phyloP scores from a whole-genome alignment of 2,113 vertebrate species.

The Hassar affinis region DNA sequence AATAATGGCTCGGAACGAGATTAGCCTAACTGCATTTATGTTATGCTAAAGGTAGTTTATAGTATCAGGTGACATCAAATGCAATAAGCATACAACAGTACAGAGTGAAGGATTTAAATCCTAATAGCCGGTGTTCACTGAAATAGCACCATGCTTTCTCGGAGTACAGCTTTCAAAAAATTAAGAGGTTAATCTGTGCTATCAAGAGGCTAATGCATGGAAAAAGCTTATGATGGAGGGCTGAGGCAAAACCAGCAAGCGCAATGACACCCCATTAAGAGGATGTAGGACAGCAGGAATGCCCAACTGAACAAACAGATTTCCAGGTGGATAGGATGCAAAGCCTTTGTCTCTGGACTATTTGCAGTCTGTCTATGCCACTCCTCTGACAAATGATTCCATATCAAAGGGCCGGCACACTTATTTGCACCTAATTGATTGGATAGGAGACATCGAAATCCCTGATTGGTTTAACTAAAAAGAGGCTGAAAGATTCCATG shows the following conservation, averaged over 20 bases:
- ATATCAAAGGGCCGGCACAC: conserved; percentile 72
- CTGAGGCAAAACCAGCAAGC: conserved; percentile 58
- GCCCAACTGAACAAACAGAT: conserved; percentile 65
- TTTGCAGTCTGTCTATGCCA: conserved; percentile 69
- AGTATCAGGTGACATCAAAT: conserved; percentile 50
- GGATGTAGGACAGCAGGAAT: conserved; percentile 61
- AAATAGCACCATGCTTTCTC: conserved; percentile 55
- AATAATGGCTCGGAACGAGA: conserved; percentile 45
- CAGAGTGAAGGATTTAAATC: conserved; percentile 49
- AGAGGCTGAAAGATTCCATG: conserved; percentile 53
- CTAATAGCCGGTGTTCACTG: conserved; percentile 44
- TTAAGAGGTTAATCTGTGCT: conserved; percentile 66
- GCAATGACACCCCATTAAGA: conserved; percentile 71
- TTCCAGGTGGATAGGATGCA: conserved; percentile 67
- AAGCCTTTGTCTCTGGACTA: conserved; percentile 66
- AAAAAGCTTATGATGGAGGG: conserved; percentile 52
- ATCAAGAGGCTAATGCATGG: conserved; percentile 53
- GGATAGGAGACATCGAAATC: conserved; percentile 73
- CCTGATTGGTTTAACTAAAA: conserved; percentile 76
- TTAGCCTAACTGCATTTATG: conserved; percentile 43
- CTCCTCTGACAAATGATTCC: conserved; percentile 78
- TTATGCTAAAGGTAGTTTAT: conserved; percentile 31
- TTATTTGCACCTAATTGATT: conserved; percentile 79
- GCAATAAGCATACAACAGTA: conserved; percentile 42
- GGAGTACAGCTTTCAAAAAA: conserved; percentile 55